Conservation (phyloP, 2,113 vertebrate species). For the Bucco capensis region DNA sequence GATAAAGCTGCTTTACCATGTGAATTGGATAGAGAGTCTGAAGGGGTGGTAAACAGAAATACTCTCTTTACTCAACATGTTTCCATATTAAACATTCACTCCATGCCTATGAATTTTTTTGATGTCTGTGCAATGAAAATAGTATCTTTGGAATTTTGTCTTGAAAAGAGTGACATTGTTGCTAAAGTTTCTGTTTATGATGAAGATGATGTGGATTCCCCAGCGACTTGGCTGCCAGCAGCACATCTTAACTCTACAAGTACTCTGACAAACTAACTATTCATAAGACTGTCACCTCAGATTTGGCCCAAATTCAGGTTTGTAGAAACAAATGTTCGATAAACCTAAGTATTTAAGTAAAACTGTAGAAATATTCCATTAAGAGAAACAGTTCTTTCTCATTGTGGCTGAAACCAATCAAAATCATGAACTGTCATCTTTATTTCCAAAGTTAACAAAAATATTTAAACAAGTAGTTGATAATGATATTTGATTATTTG, state of each 20-base stretch:
- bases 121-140: neutral
- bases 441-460: neutral
- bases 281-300: neutral
- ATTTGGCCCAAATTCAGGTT: neutral
- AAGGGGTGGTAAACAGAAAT: neutral
- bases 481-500: neutral
- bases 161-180: neutral
- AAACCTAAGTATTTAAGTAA: neutral
- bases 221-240: neutral
- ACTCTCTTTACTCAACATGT: neutral
- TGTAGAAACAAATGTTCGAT: neutral
- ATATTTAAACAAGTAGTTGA: neutral
- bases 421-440: neutral
- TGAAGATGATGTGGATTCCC: neutral
- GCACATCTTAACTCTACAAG: neutral
- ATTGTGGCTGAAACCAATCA: neutral
- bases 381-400: neutral
- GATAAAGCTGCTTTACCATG: conserved; percentile 15
- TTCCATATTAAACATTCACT: neutral
- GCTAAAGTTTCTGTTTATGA: neutral
- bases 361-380: neutral
- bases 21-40: neutral
- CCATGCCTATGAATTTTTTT: neutral
- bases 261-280: neutral
- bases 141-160: neutral